Evolutionary conservation across 2,113 vertebrate species (phyloP), one percentile per base, ranked within the genome.

Genomic region (Lates calcarifer): DNA sequence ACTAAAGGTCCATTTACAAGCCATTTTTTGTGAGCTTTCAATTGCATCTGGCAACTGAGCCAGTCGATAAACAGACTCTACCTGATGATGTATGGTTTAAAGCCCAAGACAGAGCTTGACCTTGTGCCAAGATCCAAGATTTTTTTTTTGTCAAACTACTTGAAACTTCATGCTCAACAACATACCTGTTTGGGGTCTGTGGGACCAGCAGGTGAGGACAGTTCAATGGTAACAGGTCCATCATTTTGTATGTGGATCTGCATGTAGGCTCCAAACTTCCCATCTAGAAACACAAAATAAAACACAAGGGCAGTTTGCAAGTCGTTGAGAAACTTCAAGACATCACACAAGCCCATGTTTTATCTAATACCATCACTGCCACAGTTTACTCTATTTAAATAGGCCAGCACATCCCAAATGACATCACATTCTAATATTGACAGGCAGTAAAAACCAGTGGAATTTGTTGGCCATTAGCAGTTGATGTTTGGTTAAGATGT

Each of bases 201-300:
- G 55, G 95, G 87, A 5, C 94, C 93, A 18, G 92, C 9, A 0
- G 98, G 97, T 0, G 98, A 98, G 18, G 95, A 95, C 91, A 99
- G 83, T 71, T 97, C 96, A 83, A 99, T 95, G 78, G 98, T 99
- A 33, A 99, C 97, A 2, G 98, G 98, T 2, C 98, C 98, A 15
- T 99, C 98, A 0, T 99, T 99, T 90, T 99, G 97, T 88, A 99
- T 98, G 82, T 97, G 95, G 11, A 99, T 96, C 86, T 99, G 97
- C 98, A 99, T 99, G 84, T 89, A 94, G 74, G 97, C 96, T 28
- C 97, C 97, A 90, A 99, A 99, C 90, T 96, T 95, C 77, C 97
- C 98, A 80, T 98, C 97, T 98, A 86, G 47, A 93, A 95, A 70
- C 7, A 87, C 12, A 82, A 58, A 1, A 53, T 2, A 83, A 58